phyloP scores from a whole-genome alignment of 2,888 invertebrate species.

The Euphydryas editha region DNA sequence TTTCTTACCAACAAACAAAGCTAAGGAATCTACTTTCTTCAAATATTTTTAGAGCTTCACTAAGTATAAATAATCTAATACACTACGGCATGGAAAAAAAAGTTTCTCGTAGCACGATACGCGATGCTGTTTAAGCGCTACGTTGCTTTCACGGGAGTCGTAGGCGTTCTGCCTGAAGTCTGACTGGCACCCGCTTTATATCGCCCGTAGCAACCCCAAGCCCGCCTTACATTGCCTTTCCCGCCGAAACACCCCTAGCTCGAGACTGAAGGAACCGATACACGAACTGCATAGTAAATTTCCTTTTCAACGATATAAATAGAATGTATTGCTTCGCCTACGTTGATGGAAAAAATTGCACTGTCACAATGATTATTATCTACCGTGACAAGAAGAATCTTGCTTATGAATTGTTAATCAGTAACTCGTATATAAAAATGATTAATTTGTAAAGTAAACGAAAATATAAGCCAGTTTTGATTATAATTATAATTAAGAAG shows the following conservation, averaged over 20 bases:
- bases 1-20: constrained; percentile 39
- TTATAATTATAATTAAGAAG: background rate
- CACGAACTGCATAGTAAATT: constrained; percentile 28
- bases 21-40: constrained; percentile 30
- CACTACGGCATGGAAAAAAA: constrained; percentile 47
- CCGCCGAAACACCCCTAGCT: constrained; percentile 45
- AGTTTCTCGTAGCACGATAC: constrained; percentile 57
- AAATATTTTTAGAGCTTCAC: constrained; percentile 33
- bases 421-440: background rate
- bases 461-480: background rate
- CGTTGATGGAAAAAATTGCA: constrained; percentile 18
- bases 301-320: constrained; percentile 34
- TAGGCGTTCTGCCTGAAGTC: constrained; percentile 64
- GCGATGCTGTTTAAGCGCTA: constrained; percentile 48
- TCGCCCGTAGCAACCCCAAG: constrained; percentile 45
- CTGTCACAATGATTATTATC: constrained; percentile 20
- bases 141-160: constrained; percentile 59
- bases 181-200: constrained; percentile 66
- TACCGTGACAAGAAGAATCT: background rate
- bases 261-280: constrained; percentile 26
- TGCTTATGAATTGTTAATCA: background rate
- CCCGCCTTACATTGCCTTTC: constrained; percentile 41
- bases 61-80: constrained; percentile 24
- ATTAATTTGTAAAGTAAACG: background rate
- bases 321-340: constrained; percentile 25